Evolutionary conservation across 1,140 invertebrate species (phyloP).

Genomic region (Eumaeus atala): DNA sequence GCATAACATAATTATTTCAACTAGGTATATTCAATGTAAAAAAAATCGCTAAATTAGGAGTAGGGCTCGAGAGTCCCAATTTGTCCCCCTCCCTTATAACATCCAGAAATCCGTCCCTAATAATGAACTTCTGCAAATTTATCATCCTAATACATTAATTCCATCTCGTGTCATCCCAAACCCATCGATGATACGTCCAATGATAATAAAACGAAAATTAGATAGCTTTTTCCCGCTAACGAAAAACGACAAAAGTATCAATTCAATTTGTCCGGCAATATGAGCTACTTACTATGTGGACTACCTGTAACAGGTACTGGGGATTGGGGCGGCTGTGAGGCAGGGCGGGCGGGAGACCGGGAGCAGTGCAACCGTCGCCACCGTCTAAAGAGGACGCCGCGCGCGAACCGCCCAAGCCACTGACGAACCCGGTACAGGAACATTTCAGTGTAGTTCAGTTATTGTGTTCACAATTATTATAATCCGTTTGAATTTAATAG

Average conservation of each 20-base stretch:
- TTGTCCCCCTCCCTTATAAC: too few relatives aligned
- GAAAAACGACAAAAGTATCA: background rate
- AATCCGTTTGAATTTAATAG: constrained; percentile 5
- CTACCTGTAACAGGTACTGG: constrained; percentile 58
- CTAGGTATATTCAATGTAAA: too few relatives aligned
- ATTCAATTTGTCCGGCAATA: constrained; percentile 65
- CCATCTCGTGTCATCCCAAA: too few relatives aligned
- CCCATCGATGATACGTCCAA: too few relatives aligned
- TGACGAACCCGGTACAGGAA: constrained; percentile 9
- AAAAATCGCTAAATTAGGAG: too few relatives aligned
- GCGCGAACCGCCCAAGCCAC: constrained; percentile 31
- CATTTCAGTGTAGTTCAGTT: constrained; percentile 6
- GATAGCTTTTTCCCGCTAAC: background rate
- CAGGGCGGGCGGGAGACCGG: constrained; percentile 39
- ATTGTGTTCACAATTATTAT: constrained; percentile 23
- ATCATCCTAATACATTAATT: too few relatives aligned
- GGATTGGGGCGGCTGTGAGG: constrained; percentile 22
- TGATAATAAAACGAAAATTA: background rate
- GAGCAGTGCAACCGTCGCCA: constrained; percentile 46
- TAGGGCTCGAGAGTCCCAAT: too few relatives aligned
- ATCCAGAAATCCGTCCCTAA: too few relatives aligned
- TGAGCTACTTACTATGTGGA: constrained; percentile 55
- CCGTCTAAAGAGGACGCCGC: constrained; percentile 34
- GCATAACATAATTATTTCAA: too few relatives aligned
- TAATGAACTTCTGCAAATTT: too few relatives aligned